Percentiles rank a stretch among this genome's conserved stretches.
phyloP scores from a whole-genome alignment of 2,113 vertebrate genomes.

The Cynopterus brachyotis region DNA sequence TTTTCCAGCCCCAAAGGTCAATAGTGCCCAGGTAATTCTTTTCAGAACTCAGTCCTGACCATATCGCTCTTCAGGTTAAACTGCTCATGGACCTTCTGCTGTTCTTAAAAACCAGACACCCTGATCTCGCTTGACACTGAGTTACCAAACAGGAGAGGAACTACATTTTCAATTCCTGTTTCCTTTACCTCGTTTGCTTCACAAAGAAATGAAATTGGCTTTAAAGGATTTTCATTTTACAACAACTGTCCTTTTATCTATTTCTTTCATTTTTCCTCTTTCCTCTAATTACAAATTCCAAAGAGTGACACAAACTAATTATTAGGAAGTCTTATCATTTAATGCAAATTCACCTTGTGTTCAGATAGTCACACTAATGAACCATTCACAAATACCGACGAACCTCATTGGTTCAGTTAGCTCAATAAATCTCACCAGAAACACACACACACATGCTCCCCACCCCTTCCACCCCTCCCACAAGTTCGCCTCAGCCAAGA shows the following conservation, averaged over 20 bases:
- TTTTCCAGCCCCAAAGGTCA: not conserved
- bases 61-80: not conserved
- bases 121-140: not conserved
- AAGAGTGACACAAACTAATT: conserved; percentile 65
- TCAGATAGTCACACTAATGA: conserved; percentile 70
- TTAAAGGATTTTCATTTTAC: conserved; percentile 62
- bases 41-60: not conserved
- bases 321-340: conserved; percentile 76
- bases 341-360: conserved; percentile 69
- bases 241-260: conserved; percentile 63
- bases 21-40: not conserved
- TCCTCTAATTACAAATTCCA: conserved; percentile 70
- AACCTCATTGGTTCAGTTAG: conserved; percentile 21
- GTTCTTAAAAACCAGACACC: conserved; percentile 19
- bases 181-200: conserved; percentile 40
- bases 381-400: conserved; percentile 67
- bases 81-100: not conserved
- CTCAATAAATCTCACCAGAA: conserved; percentile 28
- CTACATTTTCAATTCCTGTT: not conserved
- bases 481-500: not conserved
- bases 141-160: conserved; percentile 14
- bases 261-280: conserved; percentile 64
- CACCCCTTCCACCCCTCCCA: not conserved
- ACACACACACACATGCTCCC: not conserved
- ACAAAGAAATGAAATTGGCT: conserved; percentile 63